phyloP scores from a whole-genome alignment of 2,113 vertebrate genomes.

The Butorides virescens region DNA sequence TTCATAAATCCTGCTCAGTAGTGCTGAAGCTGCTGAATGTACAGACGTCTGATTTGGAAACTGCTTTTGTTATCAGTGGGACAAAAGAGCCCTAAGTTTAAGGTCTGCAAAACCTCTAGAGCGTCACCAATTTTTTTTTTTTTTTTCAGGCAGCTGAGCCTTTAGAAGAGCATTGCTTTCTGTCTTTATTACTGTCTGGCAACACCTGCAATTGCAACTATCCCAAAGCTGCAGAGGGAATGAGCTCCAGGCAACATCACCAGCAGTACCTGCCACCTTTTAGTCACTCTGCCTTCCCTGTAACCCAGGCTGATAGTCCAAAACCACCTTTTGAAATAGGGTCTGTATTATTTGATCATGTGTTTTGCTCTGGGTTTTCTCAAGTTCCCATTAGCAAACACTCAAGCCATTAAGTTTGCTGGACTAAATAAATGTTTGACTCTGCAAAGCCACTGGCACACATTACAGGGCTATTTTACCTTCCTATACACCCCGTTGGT shows the following conservation, averaged over 20 bases:
- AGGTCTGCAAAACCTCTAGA: not conserved
- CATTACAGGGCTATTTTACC: not conserved
- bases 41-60: not conserved
- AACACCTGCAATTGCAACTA: not conserved
- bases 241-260: not conserved
- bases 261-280: not conserved
- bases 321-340: not conserved
- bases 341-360: no score
- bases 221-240: not conserved
- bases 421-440: not conserved
- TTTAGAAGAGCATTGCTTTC: not conserved
- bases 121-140: not conserved
- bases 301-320: not conserved
- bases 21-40: not conserved
- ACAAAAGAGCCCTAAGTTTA: not conserved
- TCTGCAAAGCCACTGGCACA: not conserved
- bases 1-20: not conserved
- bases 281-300: not conserved
- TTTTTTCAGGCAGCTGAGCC: not conserved
- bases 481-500: not conserved
- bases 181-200: not conserved
- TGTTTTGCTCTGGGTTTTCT: not conserved
- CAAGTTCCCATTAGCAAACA: not conserved
- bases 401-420: not conserved
- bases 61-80: not conserved